Percentiles rank a stretch among this genome's conserved stretches.
Conservation (phyloP, 2,888 invertebrate genomes). For the Agrypnus murinus region DNA sequence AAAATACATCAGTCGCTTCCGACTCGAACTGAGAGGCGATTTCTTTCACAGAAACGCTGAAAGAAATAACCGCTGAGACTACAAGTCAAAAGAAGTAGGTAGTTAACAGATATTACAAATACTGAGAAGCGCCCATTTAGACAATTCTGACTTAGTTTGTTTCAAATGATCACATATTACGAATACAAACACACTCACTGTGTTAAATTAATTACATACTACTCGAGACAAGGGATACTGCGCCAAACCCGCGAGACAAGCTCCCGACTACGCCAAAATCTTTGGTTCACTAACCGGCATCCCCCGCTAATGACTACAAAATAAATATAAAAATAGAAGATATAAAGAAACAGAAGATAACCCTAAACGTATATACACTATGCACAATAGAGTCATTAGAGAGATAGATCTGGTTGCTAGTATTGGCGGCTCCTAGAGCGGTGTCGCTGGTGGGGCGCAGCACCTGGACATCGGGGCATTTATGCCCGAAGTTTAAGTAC, state of each 20-base stretch:
- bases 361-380: constrained; percentile 63
- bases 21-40: constrained; percentile 34
- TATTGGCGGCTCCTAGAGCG: constrained; percentile 60
- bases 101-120: constrained; percentile 53
- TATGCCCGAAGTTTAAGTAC: constrained; percentile 53
- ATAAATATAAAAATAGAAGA: constrained; percentile 57
- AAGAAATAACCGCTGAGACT: constrained; percentile 35
- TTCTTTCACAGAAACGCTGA: constrained; percentile 21
- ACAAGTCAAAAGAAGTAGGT: constrained; percentile 49
- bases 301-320: constrained; percentile 57
- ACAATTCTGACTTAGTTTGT: constrained; percentile 61
- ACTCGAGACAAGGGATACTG: constrained; percentile 61
- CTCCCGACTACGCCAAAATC: constrained; percentile 63
- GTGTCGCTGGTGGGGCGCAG: constrained; percentile 50
- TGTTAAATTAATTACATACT: constrained; percentile 63
- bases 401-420: constrained; percentile 58
- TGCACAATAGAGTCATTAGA: constrained; percentile 62
- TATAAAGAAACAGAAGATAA: constrained; percentile 50
- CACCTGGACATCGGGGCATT: constrained; percentile 39
- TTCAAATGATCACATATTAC: constrained; percentile 59
- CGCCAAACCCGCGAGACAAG: constrained; percentile 57
- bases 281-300: constrained; percentile 68
- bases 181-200: constrained; percentile 61
- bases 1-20: constrained; percentile 55
- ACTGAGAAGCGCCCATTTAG: constrained; percentile 50